Evolutionary conservation across 2,888 invertebrate genomes (phyloP), one percentile per base, ranked within the genome.

Genomic region (Temnothorax unifasciatus): DNA sequence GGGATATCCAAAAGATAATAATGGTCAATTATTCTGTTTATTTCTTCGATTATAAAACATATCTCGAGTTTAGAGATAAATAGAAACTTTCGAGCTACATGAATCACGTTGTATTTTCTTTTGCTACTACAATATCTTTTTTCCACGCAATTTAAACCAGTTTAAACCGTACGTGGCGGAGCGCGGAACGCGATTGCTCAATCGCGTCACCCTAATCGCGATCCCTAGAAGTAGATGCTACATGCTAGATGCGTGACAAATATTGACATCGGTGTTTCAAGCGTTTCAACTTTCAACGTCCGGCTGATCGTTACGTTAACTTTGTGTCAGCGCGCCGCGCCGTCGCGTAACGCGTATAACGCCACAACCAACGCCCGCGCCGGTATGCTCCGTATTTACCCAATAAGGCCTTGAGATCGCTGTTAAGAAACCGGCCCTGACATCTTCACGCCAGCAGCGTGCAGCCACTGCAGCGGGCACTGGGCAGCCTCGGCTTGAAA

Each of bases 351-450:
- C 34, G 34, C 34, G 29, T 6, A 34, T 34, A 34, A 34, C 34
- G 29, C 34, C 34, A 34, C 21, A 21, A 21, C n/a, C 5, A 34
- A 83, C 87, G 83, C 25, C 25, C 25, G 25, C 25, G 25, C 85
- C 86, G 86, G 86, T 85, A 84, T 84, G 41, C 64, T 44, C 64
- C 41, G 84, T 86, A 90, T 90, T 89, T 90, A 84, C 88, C 61
- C 89, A 90, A 90, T 87, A 87, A 85, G 85, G 85, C 90, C 91
- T 91, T 91, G 88, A 87, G 89, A 86, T 84, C 68, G 52, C 25
- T 52, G 88, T 91, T 91, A 86, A 90, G 88, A 89, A 90, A 91
- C 88, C 89, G 88, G 81, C 89, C 90, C 87, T 90, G 90, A 91
- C 90, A 90, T 86, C 87, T 89, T 89, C 87, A 82, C 82, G 69